Conservation (phyloP, 2,888 invertebrate genomes). For the Nemapogon koenigi region DNA sequence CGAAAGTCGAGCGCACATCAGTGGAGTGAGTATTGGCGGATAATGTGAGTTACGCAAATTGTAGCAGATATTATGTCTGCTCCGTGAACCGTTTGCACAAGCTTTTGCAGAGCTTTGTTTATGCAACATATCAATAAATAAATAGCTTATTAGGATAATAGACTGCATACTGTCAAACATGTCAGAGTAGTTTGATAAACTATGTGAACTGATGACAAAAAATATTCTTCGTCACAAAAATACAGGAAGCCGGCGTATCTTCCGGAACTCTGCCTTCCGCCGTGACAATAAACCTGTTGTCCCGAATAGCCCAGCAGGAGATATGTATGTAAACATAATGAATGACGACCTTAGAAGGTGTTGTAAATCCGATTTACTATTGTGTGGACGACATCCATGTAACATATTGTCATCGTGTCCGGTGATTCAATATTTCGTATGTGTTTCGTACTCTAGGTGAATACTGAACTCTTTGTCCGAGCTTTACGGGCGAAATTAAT, state of each 20-base stretch:
- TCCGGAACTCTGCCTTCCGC: conserved; percentile 4
- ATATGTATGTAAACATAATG: conserved; percentile 4
- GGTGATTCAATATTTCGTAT: neutral
- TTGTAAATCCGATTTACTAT: conserved; percentile 38
- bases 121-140: conserved; percentile 59
- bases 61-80: conserved; percentile 57
- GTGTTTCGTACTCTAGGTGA: no score
- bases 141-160: no score
- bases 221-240: conserved; percentile 1
- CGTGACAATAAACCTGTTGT: neutral
- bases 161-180: conserved; percentile 1
- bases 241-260: neutral
- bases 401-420: conserved; percentile 4
- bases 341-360: conserved; percentile 21
- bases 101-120: conserved; percentile 65
- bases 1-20: conserved; percentile 54
- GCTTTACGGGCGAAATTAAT: no score
- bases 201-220: conserved; percentile 1
- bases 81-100: conserved; percentile 56
- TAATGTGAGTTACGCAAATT: conserved; percentile 64
- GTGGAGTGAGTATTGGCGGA: conserved; percentile 54
- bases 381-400: conserved; percentile 39
- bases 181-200: neutral
- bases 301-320: neutral
- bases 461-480: no score